A percentile compares a stretch with the other conserved stretches of the same genome.
Evolutionary conservation across 2,797 vertebrate genomes (phyloP).

Genomic region (Iguana delicatissima): DNA sequence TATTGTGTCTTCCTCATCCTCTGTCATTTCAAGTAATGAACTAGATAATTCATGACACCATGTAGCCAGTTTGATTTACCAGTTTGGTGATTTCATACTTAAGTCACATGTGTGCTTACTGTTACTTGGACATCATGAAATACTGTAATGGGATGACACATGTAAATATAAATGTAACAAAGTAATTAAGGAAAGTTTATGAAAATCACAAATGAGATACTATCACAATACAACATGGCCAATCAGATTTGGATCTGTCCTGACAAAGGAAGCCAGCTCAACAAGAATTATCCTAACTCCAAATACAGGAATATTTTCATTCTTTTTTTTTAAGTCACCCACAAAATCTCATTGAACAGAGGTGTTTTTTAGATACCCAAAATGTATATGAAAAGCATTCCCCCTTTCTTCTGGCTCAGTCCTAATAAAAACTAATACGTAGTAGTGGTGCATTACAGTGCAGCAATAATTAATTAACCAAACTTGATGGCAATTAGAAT

Average conservation of each 20-base stretch:
- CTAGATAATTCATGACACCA: not conserved
- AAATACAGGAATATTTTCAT: not conserved
- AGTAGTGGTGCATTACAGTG: not conserved
- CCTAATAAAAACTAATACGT: constrained; percentile 20
- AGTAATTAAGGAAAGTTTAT: not conserved
- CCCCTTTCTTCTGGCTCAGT: not conserved
- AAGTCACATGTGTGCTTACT: not conserved
- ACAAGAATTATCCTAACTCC: not conserved
- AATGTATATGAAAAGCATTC: not conserved
- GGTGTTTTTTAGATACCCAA: not conserved
- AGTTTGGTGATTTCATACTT: no score
- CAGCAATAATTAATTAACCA: constrained; percentile 3
- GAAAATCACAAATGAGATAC: not conserved
- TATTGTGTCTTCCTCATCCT: no score
- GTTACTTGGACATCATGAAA: not conserved
- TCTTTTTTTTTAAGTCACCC: not conserved
- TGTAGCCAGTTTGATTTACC: not conserved
- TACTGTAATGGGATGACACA: not conserved
- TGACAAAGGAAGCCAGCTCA: not conserved
- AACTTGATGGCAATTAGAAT: constrained; percentile 38
- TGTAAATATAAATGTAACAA: not conserved
- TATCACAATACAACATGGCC: not conserved
- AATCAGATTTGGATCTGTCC: not conserved
- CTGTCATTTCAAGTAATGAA: not conserved
- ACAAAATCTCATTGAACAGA: no score